These are phyloP conservation scores for Hemicrepidius hirtus DNA, from an alignment of 2,888 invertebrate species.

Conservation along the genomic window DNA sequence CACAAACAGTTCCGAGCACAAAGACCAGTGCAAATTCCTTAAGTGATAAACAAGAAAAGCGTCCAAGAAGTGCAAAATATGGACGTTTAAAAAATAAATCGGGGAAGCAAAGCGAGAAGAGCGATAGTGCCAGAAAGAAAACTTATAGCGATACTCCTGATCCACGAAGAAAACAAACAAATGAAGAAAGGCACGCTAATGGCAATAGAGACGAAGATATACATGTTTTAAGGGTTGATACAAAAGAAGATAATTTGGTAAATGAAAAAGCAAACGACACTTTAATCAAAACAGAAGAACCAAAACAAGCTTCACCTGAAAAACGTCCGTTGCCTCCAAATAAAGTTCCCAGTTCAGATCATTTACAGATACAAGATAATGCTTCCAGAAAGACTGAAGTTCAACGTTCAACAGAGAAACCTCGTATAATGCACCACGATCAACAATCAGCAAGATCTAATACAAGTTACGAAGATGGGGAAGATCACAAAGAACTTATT, in stretches of 20 bases:
- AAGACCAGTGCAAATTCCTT: constrained; percentile 38
- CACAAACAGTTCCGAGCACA: background rate
- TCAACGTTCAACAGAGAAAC: background rate
- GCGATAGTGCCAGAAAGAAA: background rate
- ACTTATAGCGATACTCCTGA: background rate
- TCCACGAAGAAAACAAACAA: background rate
- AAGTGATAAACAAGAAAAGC: constrained; percentile 55
- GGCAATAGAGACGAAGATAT: background rate
- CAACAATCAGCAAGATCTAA: constrained; percentile 64
- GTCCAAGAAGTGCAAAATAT: constrained; percentile 63
- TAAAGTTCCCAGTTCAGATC: background rate
- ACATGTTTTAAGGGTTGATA: background rate
- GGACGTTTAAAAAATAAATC: constrained; percentile 31
- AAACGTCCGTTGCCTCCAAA: background rate
- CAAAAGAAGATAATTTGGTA: background rate
- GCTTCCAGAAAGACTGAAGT: background rate
- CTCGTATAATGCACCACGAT: constrained; percentile 52
- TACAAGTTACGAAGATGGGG: constrained; percentile 67
- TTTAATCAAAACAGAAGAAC: background rate
- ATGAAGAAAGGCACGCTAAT: background rate
- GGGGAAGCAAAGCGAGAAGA: background rate
- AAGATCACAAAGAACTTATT: constrained; percentile 64
- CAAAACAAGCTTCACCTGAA: background rate
- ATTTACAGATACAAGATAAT: background rate
- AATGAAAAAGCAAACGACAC: background rate